Evolutionary conservation across 2,888 invertebrate species (phyloP).

Genomic region (Standfussiana lucernea): DNA sequence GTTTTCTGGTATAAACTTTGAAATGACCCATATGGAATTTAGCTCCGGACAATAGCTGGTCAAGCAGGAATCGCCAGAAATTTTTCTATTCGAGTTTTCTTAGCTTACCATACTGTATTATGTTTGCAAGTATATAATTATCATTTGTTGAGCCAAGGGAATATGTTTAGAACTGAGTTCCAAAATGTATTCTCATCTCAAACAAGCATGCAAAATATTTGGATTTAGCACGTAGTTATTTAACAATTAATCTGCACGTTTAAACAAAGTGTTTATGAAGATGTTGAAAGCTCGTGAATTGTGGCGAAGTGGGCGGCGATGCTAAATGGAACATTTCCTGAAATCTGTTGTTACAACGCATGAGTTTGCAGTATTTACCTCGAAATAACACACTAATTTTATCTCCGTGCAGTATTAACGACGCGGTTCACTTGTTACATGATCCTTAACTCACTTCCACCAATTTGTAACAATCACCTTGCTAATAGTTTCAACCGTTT

Average conservation of each 20-base stretch:
- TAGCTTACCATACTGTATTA: not conserved
- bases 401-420: slow-evolving; percentile 74
- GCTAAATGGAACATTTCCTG: slow-evolving; percentile 83
- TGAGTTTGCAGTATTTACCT: slow-evolving; percentile 77
- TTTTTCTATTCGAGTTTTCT: not conserved
- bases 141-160: not conserved
- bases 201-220: slow-evolving; percentile 45
- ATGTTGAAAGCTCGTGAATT: slow-evolving; percentile 72
- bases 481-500: slow-evolving; percentile 13
- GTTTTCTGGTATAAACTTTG: not conserved
- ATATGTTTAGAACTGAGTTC: not conserved
- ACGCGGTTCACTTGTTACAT: slow-evolving; percentile 69
- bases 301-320: slow-evolving; percentile 71
- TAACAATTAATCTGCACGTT: slow-evolving; percentile 72
- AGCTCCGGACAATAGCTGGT: no score
- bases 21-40: not conserved
- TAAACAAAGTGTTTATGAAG: slow-evolving; percentile 74
- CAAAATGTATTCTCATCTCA: slow-evolving; percentile 37
- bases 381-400: slow-evolving; percentile 82
- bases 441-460: slow-evolving; percentile 53
- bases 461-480: slow-evolving; percentile 31
- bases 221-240: slow-evolving; percentile 51
- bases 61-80: not conserved
- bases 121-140: not conserved
- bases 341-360: slow-evolving; percentile 80